phyloP scores from a whole-genome alignment of 2,888 invertebrate species.

The Cephus sareptanus region DNA sequence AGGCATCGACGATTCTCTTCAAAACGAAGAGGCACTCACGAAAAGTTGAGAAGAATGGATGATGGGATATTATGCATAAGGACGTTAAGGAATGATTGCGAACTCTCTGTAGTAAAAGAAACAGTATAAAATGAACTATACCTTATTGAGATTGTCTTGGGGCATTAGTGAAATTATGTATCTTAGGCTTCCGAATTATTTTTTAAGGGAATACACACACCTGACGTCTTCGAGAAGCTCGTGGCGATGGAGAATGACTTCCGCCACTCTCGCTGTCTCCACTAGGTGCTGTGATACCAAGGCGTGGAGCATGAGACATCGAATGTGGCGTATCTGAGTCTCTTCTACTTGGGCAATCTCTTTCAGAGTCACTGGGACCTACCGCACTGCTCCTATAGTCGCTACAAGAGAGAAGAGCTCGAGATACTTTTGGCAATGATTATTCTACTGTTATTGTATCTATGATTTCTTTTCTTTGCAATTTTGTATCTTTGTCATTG shows the following conservation, averaged over 20 bases:
- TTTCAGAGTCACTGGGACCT: conserved; percentile 90
- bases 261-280: conserved; percentile 90
- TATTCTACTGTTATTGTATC: not conserved
- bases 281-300: conserved; percentile 75
- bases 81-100: conserved; percentile 96
- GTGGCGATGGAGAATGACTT: conserved; percentile 86
- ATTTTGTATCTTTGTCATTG: too few relatives aligned
- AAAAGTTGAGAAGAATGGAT: conserved; percentile 98
- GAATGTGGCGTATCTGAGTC: conserved; percentile 72
- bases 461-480: not conserved
- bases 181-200: not conserved
- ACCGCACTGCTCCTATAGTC: conserved; percentile 93
- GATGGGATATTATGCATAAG: conserved; percentile 97
- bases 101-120: conserved; percentile 71
- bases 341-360: conserved; percentile 81
- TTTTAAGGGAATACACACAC: conserved; percentile 60
- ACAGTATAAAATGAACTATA: not conserved
- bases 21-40: conserved; percentile 96
- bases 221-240: conserved; percentile 83
- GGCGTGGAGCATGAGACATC: conserved; percentile 66
- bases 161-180: not conserved
- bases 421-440: conserved; percentile 33
- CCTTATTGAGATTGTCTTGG: not conserved
- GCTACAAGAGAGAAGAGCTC: conserved; percentile 71
- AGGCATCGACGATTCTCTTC: conserved; percentile 96